Percentiles rank a stretch among this genome's conserved stretches.
phyloP scores from a whole-genome alignment of 2,113 vertebrate species.

The Hypomesus transpacificus region DNA sequence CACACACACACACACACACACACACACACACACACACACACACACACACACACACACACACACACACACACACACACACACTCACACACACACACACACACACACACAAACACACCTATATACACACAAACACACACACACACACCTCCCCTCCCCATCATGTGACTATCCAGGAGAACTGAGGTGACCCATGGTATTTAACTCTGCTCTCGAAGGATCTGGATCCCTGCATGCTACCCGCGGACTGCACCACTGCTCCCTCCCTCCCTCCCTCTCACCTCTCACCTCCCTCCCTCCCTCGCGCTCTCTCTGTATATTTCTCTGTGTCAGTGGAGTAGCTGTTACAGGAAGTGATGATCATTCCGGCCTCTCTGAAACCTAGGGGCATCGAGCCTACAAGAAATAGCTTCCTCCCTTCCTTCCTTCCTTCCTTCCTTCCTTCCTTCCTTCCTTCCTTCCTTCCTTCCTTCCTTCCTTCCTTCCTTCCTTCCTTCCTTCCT shows the following conservation, averaged over 20 bases:
- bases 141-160: not conserved
- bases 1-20: constrained; percentile 2
- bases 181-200: not conserved
- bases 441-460: constrained; percentile 52
- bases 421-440: constrained; percentile 53
- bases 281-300: constrained; percentile 10
- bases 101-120: too few species aligned
- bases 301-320: constrained; percentile 23
- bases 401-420: constrained; percentile 62
- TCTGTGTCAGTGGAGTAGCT: constrained; percentile 22
- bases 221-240: not conserved
- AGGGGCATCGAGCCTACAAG: constrained; percentile 68
- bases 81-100: constrained; percentile 1
- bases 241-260: not conserved
- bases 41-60: not conserved
- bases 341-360: constrained; percentile 67
- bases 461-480: constrained; percentile 40
- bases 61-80: not conserved
- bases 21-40: constrained; percentile 2
- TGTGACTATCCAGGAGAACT: too few species aligned
- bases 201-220: not conserved
- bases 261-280: not conserved
- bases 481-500: constrained; percentile 57
- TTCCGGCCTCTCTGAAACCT: constrained; percentile 61
- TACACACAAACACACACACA: too few species aligned